A percentile compares a stretch with the other conserved stretches of the same genome.
phyloP scores from a whole-genome alignment of 2,113 vertebrate genomes.

The Muntiacus reevesi region DNA sequence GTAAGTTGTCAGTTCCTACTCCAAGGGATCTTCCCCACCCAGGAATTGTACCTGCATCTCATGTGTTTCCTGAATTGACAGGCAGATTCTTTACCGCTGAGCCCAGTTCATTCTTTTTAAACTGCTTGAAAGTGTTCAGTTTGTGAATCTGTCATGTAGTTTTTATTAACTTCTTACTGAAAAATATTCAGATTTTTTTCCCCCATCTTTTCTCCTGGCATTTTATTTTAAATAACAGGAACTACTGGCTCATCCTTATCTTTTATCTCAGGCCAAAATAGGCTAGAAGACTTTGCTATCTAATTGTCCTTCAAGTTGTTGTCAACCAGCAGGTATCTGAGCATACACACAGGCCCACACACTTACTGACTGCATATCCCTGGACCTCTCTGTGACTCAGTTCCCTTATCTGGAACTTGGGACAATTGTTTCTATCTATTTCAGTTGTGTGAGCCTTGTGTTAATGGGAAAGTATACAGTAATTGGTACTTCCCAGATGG shows the following conservation, averaged over 20 bases:
- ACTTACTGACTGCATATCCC: background rate
- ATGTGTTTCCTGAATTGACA: background rate
- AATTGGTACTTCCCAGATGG: background rate
- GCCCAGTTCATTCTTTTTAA: background rate
- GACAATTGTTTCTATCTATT: background rate
- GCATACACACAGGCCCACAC: background rate
- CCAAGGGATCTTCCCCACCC: background rate
- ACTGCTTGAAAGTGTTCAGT: background rate
- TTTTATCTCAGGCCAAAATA: background rate
- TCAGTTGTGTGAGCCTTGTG: background rate
- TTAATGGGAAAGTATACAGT: background rate
- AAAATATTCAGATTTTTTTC: background rate
- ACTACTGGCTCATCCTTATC: background rate
- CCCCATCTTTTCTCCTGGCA: background rate
- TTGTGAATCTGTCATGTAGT: background rate
- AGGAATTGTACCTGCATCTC: background rate
- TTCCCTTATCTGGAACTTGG: background rate
- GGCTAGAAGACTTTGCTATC: background rate
- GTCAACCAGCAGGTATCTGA: background rate
- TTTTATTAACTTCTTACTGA: background rate
- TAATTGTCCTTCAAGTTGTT: background rate
- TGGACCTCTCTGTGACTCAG: background rate
- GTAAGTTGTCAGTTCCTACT: background rate
- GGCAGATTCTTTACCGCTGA: background rate
- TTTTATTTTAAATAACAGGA: constrained; percentile 13